Evolutionary conservation across 2,888 invertebrate genomes (phyloP), one percentile per base, ranked within the genome.

Genomic region (Athrips mouffetella): DNA sequence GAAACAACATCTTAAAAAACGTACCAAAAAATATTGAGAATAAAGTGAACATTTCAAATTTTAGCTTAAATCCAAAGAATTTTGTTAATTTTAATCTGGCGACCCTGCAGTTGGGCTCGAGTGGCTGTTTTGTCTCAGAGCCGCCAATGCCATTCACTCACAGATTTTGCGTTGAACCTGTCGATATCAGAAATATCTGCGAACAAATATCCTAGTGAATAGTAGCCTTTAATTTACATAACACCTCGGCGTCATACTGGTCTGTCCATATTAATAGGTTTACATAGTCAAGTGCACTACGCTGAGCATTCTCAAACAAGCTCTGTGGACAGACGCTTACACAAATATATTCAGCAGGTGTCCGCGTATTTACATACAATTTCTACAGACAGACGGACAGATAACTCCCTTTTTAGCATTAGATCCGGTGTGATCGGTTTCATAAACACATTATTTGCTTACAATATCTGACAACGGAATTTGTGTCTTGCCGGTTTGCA

Each of bases 281-380:
- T 80, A 83, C 83, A 76, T 76, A 80, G 76, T 67, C 76, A 73
- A 80, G 79, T 76, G 77, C 80, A 76, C 79, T 79, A 72, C 69
- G 70, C 70, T 70, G 74, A 78, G 73, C 75, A 72, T 76, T 75
- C 82, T 72, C 78, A 76, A 80, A 81, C 76, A 78, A 63, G 73
- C 65, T 72, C 70, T 69, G 65, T 63, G 66, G 67, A 63, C 69
- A 68, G 62, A 70, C 50, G 50, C 57, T 51, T 50, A 57, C 53
- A 64, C 78, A 81, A 86, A 84, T 81, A 77, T 85, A 87, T 87
- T 81, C 87, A 80, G 83, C 87, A 87, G 86, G 86, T 88, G 87
- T 84, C 80, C 76, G 70, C 72, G 58, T 80, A 87, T 88, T 87
- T 80, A 85, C 86, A 88, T 87, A 87, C 83, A 83, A 84, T 86